phyloP scores from a whole-genome alignment of 1,140 invertebrate genomes.

The Zaprionus davidi region DNA sequence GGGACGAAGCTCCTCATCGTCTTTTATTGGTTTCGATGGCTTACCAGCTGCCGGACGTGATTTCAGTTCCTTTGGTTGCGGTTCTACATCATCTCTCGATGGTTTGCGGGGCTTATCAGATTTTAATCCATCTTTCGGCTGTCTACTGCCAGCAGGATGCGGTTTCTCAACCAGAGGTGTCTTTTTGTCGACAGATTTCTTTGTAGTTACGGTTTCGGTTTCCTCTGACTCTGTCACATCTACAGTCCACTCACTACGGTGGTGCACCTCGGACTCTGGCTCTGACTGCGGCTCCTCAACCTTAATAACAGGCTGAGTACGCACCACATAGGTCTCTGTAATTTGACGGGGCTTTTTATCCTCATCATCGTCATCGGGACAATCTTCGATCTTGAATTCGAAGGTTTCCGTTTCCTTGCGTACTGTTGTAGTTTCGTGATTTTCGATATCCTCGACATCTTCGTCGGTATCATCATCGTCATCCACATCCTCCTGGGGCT shows the following conservation, averaged over 20 bases:
- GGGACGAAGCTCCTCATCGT: conserved; percentile 1
- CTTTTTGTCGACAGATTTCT: not conserved
- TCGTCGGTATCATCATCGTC: conserved; percentile 33
- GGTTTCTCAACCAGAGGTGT: not conserved
- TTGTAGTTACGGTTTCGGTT: conserved; percentile 1
- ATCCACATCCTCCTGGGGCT: conserved; percentile 32
- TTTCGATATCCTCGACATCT: not conserved
- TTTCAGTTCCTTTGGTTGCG: not conserved
- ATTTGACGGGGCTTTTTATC: conserved; percentile 50
- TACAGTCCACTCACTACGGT: conserved; percentile 38
- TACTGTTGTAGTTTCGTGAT: conserved; percentile 7
- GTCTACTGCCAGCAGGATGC: too few relatives aligned
- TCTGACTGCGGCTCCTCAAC: conserved; percentile 44
- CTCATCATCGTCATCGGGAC: conserved; percentile 75
- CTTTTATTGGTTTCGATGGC: not conserved
- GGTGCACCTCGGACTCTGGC: conserved; percentile 14
- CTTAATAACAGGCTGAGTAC: conserved; percentile 58
- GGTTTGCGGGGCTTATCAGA: conserved; percentile 4
- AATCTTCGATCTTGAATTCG: conserved; percentile 78
- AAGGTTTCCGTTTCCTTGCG: conserved; percentile 58
- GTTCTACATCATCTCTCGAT: not conserved
- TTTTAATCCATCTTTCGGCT: not conserved
- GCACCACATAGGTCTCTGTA: conserved; percentile 58
- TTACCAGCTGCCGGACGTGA: not conserved
- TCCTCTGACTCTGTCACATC: conserved; percentile 50